Conservation (phyloP, 2,888 invertebrate species). For the Drosophila percnosoma region DNA sequence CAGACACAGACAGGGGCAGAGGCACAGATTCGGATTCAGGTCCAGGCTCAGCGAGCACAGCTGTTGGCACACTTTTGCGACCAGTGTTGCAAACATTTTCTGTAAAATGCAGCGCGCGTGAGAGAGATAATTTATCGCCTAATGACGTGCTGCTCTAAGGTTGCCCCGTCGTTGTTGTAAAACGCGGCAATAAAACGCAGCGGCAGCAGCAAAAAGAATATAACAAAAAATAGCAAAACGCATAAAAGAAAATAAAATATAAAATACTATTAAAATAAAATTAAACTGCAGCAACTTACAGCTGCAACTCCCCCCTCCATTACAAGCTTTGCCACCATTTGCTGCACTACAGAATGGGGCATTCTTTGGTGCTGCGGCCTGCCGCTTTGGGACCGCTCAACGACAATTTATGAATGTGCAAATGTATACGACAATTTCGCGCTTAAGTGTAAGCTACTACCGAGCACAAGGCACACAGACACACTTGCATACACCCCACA, state of each 20-base stretch:
- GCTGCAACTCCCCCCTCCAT: neutral
- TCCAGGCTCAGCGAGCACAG: constrained; percentile 49
- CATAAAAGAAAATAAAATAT: constrained; percentile 10
- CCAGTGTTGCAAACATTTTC: constrained; percentile 64
- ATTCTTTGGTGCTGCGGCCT: constrained; percentile 57
- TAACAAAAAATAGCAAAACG: neutral
- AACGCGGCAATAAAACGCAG: constrained; percentile 70
- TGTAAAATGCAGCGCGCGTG: constrained; percentile 70
- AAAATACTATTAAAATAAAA: constrained; percentile 69
- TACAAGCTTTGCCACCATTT: neutral
- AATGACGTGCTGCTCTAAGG: constrained; percentile 80
- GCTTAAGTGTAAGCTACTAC: constrained; percentile 78
- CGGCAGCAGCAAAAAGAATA: constrained; percentile 17
- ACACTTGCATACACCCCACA: neutral
- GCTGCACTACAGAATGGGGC: constrained; percentile 25
- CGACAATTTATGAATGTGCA: constrained; percentile 81
- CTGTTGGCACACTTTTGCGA: constrained; percentile 73
- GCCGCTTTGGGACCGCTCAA: constrained; percentile 78
- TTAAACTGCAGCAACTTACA: constrained; percentile 52
- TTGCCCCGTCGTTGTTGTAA: constrained; percentile 61
- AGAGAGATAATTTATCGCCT: constrained; percentile 75
- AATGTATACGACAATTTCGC: constrained; percentile 80
- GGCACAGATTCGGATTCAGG: constrained; percentile 24
- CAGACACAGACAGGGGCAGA: constrained; percentile 23
- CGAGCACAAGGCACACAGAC: neutral